These are phyloP conservation scores for Pogona vitticeps DNA, from an alignment of 2,113 vertebrate species.

Conservation along the genomic window DNA sequence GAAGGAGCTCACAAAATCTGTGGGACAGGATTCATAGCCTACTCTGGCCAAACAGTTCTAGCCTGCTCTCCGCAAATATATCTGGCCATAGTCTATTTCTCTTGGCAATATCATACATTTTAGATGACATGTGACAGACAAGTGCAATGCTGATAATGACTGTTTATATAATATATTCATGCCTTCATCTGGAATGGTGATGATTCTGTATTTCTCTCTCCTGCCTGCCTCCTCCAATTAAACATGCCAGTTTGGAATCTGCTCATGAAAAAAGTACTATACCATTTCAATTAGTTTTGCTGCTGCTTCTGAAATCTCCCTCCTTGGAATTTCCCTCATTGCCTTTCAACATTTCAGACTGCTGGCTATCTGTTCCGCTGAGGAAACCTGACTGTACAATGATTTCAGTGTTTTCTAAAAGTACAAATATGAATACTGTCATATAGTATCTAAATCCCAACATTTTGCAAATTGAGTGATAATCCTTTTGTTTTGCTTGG, in stretches of 20 bases:
- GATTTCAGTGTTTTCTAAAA: slow-evolving; percentile 43
- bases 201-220: neutral
- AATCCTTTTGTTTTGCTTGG: slow-evolving; percentile 58
- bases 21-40: neutral
- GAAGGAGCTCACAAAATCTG: neutral
- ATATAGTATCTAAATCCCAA: slow-evolving; percentile 45
- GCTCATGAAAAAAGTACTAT: neutral
- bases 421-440: slow-evolving; percentile 46
- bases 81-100: neutral
- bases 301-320: neutral
- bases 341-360: neutral
- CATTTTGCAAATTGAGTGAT: slow-evolving; percentile 59
- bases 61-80: neutral
- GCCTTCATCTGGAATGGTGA: neutral
- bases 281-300: neutral
- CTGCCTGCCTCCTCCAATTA: neutral
- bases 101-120: neutral
- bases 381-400: neutral
- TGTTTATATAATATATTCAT: neutral
- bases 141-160: neutral
- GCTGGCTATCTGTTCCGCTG: neutral
- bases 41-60: neutral
- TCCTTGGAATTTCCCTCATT: neutral
- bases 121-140: neutral
- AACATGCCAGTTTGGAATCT: neutral